Evolutionary conservation across 1,140 invertebrate genomes (phyloP), one percentile per base, ranked within the genome.

Genomic region (Leptopilina clavipes): DNA sequence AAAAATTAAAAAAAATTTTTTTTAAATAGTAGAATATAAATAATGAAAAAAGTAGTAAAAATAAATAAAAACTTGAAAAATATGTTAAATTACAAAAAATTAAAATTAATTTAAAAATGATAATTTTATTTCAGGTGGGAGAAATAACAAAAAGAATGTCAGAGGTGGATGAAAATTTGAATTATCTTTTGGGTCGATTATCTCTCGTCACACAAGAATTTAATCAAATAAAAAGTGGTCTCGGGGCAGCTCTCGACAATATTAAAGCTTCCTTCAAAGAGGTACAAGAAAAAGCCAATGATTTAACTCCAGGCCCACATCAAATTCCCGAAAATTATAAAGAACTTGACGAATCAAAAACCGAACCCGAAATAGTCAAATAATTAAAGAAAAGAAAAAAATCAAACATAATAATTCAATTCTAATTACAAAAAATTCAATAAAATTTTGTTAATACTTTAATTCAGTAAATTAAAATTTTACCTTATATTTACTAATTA

Each of bases 191-290:
- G 71, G 96, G 96, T 5, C 91, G 94, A 73, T 86, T 98, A 37
- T 95, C 94, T 0, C 88, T 97, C 0, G 94, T 97, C 10, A 95
- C 95, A 0, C 94, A 96, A 80, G 96, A 98, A 87, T 97, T 98
- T 87, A 95, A 94, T 82, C 93, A 94, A 84, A 96, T 97, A 52
- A 97, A 96, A 85, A 91, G 90, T 8, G 95, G 94, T 0, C 89
- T 96, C 0, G 94, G 93, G 0, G 91, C 93, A 0, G 94, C 95
- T 0, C 84, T 96, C 11, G 94, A 95, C 72, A 93, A 95, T 76
- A 93, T 95, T 11, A 93, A 94, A 79, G 91, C 90, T 12, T 94
- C 92, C 44, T 94, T 96, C 76, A 91, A 93, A 70, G 88, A 92
- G 22, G 93, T 95, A 3, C 93, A 95, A 74, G 90, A 93, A 10